Evolutionary conservation across 2,888 invertebrate species (phyloP).

Genomic region (Bellardia pandia): DNA sequence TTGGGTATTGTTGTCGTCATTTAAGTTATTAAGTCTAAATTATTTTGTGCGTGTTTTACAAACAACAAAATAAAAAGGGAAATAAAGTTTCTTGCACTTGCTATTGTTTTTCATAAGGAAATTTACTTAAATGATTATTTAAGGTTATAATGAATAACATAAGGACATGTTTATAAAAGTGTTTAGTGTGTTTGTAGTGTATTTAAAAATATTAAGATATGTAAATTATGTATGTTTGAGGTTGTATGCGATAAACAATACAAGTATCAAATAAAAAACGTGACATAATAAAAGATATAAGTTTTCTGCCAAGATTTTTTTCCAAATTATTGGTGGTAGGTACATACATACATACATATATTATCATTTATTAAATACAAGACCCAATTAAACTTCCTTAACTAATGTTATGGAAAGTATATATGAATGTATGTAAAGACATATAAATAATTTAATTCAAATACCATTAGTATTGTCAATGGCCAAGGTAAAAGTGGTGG

Average conservation of each 20-base stretch:
- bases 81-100: neutral
- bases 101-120: neutral
- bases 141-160: neutral
- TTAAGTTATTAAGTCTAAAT: constrained; percentile 53
- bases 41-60: constrained; percentile 42
- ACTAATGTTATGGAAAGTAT: neutral
- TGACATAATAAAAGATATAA: neutral
- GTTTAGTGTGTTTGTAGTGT: neutral
- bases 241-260: neutral
- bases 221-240: neutral
- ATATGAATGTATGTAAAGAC: no score
- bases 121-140: neutral
- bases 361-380: neutral
- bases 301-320: neutral
- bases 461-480: constrained; percentile 5
- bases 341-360: no score
- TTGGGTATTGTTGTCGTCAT: constrained; percentile 32
- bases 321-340: neutral
- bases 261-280: neutral
- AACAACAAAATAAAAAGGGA: neutral
- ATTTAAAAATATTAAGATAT: neutral
- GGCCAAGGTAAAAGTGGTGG: constrained; percentile 39
- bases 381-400: constrained; percentile 27
- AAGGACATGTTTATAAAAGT: neutral
- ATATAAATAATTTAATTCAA: neutral